Evolutionary conservation across 2,113 vertebrate genomes (phyloP), one percentile per base, ranked within the genome.

Genomic region (Illadopsis cleaveri): DNA sequence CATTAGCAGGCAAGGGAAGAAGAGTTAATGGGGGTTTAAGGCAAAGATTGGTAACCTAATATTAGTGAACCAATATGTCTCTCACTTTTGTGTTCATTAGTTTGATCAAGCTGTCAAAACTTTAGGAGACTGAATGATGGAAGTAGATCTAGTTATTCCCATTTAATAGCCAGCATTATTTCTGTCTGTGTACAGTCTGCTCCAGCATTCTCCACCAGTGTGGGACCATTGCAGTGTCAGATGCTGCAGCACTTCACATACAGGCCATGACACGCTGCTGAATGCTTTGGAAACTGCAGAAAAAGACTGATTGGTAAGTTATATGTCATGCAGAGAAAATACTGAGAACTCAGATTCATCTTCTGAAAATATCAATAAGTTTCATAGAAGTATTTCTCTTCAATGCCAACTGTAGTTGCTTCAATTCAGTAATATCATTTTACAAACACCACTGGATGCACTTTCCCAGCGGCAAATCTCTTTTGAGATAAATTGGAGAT

Each of bases 1-100:
- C 94, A 98, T 98, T 98, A 98, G 97, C 96, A 97, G 95, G 97
- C 97, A 95, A 78, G 92, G 95, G 94, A 97, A 98, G 96, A 95
- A 96, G 96, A 95, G 4, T 98, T 98, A 98, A 98, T 98, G 98
- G 97, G 91, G 89, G 60, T 92, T 98, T 94, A 97, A 98, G 95
- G 96, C 95, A 91, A 97, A 92, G 95, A 95, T 14, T 95, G 94
- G 98, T 98, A 98, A 98, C 97, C 92, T 97, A 98, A 98, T 98
- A 98, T 98, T 97, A 97, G 97, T 71, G 82, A 96, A 93, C 97
- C 95, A 92, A 96, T 97, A 95, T 42, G 96, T 95, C 96, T 98
- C 94, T 94, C 98, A 98, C 97, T 98, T 98, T 58, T 82, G 86
- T 87, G 92, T 97, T 97, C 96, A 97, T 97, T 98, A 98, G 81